These are phyloP conservation scores for human (Homo sapiens) DNA, from an alignment of 2,113 vertebrate genomes.

Conservation along the genomic window DNA sequence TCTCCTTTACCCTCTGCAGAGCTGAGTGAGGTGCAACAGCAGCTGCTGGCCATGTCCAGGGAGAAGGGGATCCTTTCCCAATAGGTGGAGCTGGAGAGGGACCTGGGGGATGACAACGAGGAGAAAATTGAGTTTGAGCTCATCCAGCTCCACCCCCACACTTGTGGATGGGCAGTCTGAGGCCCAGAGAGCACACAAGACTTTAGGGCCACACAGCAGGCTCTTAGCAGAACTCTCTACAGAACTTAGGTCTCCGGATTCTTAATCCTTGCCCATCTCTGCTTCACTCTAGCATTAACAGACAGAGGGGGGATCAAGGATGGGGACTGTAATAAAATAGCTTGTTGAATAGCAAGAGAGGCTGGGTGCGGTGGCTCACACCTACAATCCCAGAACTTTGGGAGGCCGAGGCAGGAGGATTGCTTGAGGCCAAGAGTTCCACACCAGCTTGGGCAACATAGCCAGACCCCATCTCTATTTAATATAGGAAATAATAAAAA, in stretches of 20 bases:
- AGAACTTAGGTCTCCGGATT: not conserved
- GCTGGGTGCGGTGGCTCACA: too few species aligned
- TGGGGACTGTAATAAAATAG: too few species aligned
- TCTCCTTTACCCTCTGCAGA: not conserved
- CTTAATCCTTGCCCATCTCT: not conserved
- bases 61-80: not conserved
- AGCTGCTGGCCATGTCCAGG: not conserved
- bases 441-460: too few species aligned
- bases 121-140: not conserved
- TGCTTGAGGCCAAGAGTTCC: too few species aligned
- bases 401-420: too few species aligned
- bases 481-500: too few species aligned
- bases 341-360: too few species aligned
- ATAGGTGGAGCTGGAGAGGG: not conserved
- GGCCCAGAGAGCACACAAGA: not conserved
- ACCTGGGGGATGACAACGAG: not conserved
- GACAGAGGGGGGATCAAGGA: not conserved
- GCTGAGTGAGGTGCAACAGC: not conserved
- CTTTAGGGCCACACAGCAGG: not conserved
- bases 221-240: not conserved
- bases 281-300: not conserved
- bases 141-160: not conserved
- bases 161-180: not conserved
- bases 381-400: too few species aligned
- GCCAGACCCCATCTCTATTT: too few species aligned